Conservation (phyloP, 2,113 vertebrate genomes). For the Phoenicopterus ruber region DNA sequence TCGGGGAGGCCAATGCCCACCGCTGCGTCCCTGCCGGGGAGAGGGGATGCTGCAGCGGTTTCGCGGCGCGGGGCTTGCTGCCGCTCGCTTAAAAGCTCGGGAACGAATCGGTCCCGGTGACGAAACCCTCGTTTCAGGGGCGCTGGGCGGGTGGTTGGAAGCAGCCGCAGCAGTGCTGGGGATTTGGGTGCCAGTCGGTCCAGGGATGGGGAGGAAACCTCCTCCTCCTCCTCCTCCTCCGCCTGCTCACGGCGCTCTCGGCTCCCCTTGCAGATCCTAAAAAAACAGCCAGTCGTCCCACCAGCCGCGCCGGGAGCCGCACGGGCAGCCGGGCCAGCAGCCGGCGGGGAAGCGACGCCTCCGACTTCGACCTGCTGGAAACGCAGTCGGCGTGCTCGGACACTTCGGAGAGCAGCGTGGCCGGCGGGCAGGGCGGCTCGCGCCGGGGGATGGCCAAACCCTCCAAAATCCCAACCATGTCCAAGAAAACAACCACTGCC, state of each 20-base stretch:
- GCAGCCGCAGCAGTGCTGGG: accelerated
- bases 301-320: conserved; percentile 87
- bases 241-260: accelerated
- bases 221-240: not conserved
- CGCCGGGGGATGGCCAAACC: conserved; percentile 81
- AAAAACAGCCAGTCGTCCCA: conserved; percentile 85
- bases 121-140: accelerated
- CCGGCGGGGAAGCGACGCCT: conserved; percentile 92
- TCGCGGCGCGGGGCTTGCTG: accelerated
- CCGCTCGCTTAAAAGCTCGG: accelerated
- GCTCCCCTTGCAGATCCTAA: conserved; percentile 79
- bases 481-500: conserved; percentile 85
- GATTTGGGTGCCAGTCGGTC: accelerated
- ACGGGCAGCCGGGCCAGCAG: conserved; percentile 87
- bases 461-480: conserved; percentile 97
- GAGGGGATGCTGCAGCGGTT: not conserved
- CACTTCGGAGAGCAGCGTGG: conserved; percentile 88
- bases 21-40: not conserved
- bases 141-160: not conserved
- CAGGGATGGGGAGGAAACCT: not conserved
- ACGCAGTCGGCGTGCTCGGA: conserved; percentile 93
- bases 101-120: accelerated
- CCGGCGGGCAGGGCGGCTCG: conserved; percentile 76
- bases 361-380: conserved; percentile 93
- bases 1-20: accelerated